phyloP scores from a whole-genome alignment of 2,888 invertebrate species.

The Hydropsyche betteni region DNA sequence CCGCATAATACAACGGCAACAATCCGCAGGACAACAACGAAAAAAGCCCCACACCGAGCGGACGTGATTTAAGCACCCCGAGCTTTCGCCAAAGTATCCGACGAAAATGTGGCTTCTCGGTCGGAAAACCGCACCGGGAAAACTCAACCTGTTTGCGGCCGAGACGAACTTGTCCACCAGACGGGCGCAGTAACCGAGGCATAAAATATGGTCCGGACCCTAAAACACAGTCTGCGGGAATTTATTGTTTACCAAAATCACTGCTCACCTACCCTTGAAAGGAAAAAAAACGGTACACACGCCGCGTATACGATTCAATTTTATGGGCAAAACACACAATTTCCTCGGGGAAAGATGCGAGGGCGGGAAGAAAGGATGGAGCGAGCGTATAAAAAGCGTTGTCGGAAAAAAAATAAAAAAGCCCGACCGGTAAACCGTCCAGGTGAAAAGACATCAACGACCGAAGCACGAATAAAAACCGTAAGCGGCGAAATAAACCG shows the following conservation, averaged over 20 bases:
- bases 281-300: background rate
- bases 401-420: no score
- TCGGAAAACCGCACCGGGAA: background rate
- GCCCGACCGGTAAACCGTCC: background rate
- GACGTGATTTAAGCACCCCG: no score
- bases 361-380: background rate
- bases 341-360: constrained; percentile 7
- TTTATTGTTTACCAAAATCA: constrained; percentile 28
- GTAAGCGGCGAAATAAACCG: constrained; percentile 21
- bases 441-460: constrained; percentile 29
- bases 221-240: constrained; percentile 3
- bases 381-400: no score
- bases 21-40: background rate
- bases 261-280: constrained; percentile 3
- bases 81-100: background rate
- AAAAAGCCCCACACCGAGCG: no score
- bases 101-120: constrained; percentile 1
- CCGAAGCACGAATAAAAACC: constrained; percentile 6
- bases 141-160: constrained; percentile 21
- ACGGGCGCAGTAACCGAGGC: constrained; percentile 19
- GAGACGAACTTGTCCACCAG: constrained; percentile 15
- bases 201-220: constrained; percentile 16
- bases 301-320: constrained; percentile 27
- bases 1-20: no score
- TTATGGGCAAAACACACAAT: constrained; percentile 32